These are phyloP conservation scores for Trinectes maculatus DNA, from an alignment of 2,113 vertebrate genomes.

Conservation along the genomic window DNA sequence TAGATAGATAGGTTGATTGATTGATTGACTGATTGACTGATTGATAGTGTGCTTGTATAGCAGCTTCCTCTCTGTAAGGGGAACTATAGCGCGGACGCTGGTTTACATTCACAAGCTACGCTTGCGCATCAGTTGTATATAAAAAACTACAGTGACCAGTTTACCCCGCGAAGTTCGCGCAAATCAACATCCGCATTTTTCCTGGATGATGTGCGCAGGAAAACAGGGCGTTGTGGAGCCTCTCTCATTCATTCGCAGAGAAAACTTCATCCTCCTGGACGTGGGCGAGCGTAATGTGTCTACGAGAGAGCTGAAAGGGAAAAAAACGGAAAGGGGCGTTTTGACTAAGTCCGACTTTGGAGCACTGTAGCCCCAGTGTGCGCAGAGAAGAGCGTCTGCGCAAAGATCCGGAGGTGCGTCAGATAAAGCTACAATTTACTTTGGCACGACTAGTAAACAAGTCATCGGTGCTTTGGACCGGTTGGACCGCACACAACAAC, in stretches of 20 bases:
- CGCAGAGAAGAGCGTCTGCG: constrained; percentile 23
- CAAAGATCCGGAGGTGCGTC: constrained; percentile 18
- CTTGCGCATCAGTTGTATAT: neutral
- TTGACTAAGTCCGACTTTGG: constrained; percentile 5
- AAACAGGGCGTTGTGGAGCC: constrained; percentile 78
- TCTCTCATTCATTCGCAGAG: constrained; percentile 79
- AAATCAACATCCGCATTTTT: constrained; percentile 68
- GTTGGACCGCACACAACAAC: neutral
- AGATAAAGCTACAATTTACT: constrained; percentile 21
- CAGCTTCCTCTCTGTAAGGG: neutral
- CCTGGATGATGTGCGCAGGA: constrained; percentile 66
- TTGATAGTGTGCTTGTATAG: neutral
- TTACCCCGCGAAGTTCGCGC: constrained; percentile 46
- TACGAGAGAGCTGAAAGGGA: neutral
- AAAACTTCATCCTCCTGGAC: constrained; percentile 61
- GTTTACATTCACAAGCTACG: constrained; percentile 5
- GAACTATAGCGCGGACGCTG: neutral
- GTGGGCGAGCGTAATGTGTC: constrained; percentile 31
- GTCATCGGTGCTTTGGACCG: neutral
- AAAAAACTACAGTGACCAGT: constrained; percentile 75
- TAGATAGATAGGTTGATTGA: constrained; percentile 17
- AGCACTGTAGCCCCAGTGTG: constrained; percentile 15
- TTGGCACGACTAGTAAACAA: constrained; percentile 28
- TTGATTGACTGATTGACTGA: neutral
- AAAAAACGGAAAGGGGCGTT: constrained; percentile 1